phyloP scores from a whole-genome alignment of 2,113 vertebrate species.

The Tupaia chinensis region DNA sequence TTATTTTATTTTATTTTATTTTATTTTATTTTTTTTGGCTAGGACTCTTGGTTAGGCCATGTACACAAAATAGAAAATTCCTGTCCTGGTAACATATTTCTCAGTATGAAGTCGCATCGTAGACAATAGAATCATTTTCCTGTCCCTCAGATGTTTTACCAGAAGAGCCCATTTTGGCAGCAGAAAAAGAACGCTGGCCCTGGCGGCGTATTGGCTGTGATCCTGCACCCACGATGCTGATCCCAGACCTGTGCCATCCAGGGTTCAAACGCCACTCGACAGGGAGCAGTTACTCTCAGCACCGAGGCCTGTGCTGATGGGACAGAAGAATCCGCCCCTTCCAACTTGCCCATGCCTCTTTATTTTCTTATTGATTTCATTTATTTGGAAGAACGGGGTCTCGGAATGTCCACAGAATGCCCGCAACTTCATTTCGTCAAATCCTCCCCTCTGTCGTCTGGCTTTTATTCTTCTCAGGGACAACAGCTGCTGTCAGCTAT shows the following conservation, averaged over 20 bases:
- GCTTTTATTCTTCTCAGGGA: constrained; percentile 26
- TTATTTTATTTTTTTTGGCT: not conserved
- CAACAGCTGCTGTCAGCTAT: constrained; percentile 51
- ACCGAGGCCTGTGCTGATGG: no score
- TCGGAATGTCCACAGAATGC: not conserved
- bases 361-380: not conserved
- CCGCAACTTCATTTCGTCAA: not conserved
- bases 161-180: constrained; percentile 46
- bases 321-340: not conserved
- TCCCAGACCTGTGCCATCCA: not conserved
- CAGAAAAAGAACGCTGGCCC: constrained; percentile 46
- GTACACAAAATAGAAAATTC: constrained; percentile 9
- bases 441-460: constrained; percentile 12
- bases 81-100: constrained; percentile 7
- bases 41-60: not conserved
- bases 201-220: not conserved
- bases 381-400: not conserved
- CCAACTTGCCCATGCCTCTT: not conserved
- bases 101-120: not conserved
- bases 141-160: constrained; percentile 10
- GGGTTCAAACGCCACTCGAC: not conserved
- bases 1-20: no score
- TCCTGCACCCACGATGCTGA: not conserved
- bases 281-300: not conserved
- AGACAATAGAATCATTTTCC: constrained; percentile 4